These are phyloP conservation scores for Protobothrops mucrosquamatus DNA, from an alignment of 2,113 vertebrate species.

Conservation along the genomic window DNA sequence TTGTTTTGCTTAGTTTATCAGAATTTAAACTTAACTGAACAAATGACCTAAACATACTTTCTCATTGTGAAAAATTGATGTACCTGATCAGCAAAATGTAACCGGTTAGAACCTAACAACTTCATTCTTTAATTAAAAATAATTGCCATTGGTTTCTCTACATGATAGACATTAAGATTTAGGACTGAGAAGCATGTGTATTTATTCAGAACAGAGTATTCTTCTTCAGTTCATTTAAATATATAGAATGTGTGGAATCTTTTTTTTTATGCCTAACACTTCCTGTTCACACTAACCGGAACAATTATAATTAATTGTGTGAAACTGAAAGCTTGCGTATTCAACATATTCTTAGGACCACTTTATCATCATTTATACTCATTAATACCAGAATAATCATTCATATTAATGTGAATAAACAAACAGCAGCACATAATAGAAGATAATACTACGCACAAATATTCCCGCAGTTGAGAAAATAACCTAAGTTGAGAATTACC, in stretches of 20 bases:
- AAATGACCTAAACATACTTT: background rate
- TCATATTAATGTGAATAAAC: background rate
- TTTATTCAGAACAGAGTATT: background rate
- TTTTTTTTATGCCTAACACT: conserved; percentile 31
- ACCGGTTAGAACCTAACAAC: background rate
- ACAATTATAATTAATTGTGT: conserved; percentile 49
- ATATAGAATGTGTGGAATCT: conserved; percentile 48
- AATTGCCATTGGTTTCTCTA: background rate
- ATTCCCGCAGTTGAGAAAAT: conserved; percentile 9
- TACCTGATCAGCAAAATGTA: background rate
- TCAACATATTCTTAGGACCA: conserved; percentile 17
- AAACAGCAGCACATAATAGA: background rate
- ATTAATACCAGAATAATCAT: background rate
- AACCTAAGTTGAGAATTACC: background rate
- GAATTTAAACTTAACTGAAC: background rate
- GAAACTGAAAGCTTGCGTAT: conserved; percentile 38
- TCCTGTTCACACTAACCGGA: conserved; percentile 36
- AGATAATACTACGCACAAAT: background rate
- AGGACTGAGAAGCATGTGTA: background rate
- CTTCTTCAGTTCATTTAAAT: conserved; percentile 42
- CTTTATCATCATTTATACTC: conserved; percentile 19
- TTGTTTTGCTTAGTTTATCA: background rate
- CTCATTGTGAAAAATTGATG: background rate
- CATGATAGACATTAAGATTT: background rate
- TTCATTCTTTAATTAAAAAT: background rate